A percentile compares a stretch with the other conserved stretches of the same genome.
Conservation (phyloP, 1,140 invertebrate genomes). For the Wiebesia pumilae region DNA sequence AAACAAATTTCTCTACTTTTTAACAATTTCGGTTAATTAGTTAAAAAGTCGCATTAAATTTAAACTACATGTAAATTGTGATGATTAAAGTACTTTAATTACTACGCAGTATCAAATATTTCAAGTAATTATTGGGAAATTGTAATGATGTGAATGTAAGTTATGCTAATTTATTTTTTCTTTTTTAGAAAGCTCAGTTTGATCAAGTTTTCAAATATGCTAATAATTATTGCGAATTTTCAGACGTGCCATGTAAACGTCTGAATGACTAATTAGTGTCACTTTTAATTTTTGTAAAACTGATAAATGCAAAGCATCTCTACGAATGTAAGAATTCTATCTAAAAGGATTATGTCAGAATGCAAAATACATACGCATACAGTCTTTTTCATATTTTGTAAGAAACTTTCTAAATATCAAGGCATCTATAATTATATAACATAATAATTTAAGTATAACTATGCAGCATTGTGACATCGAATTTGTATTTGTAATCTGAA, state of each 20-base stretch:
- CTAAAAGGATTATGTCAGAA: too few species aligned
- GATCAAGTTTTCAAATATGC: neutral
- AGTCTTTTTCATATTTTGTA: too few species aligned
- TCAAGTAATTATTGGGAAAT: neutral
- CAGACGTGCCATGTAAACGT: neutral
- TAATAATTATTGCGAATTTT: neutral
- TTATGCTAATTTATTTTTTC: constrained; percentile 11
- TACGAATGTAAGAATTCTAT: too few species aligned
- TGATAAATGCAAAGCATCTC: too few species aligned
- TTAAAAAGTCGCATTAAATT: neutral
- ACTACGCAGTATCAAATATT: neutral
- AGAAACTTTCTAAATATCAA: too few species aligned
- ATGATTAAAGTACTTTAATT: neutral
- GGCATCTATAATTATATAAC: too few species aligned
- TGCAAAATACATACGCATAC: too few species aligned
- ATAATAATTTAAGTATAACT: too few species aligned
- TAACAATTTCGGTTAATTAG: too few species aligned
- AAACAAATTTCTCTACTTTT: neutral
- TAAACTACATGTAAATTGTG: neutral
- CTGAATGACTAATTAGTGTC: neutral
- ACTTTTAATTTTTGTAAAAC: neutral
- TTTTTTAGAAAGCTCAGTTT: constrained; percentile 16
- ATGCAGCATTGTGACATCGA: too few species aligned
- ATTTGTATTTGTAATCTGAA: too few species aligned
- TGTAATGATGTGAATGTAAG: neutral